Evolutionary conservation across 2,888 invertebrate species (phyloP), one percentile per base, ranked within the genome.

Genomic region (Arge pagana): DNA sequence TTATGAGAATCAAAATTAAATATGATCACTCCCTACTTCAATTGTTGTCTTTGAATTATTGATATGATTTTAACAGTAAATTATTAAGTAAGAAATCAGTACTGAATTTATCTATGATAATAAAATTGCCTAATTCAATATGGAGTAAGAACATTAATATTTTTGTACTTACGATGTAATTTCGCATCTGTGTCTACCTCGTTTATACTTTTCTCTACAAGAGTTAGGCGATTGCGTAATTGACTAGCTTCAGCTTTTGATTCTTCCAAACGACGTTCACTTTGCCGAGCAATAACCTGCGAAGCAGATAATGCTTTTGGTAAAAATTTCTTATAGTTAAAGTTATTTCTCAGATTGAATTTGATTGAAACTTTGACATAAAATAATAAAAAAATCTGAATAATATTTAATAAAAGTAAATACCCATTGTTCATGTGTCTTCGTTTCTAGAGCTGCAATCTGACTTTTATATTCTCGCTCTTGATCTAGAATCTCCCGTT

Each of bases 401-500:
- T n/a, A 6, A 15, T 19, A 26, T 43, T 8, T 30, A 36, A 50
- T 55, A 63, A 28, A 28, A 37, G 19, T 65, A 62, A 66, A 57
- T 64, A 83, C 84, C 94, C 91, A 92, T 59, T 89, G 87, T 67
- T 90, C 88, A 76, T 94, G 93, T 11, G 90, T 88, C 59, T 92
- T 89, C 65, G 88, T 86, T 77, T 94, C 93, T 52, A 90, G 81
- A 52, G 85, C 83, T 49, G 90, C 83, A 60, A 92, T 86, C 68
- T 92, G 91, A 65, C 78, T 79, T 67, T 83, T 84, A 58, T 82
- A 77, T 59, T 83, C 81, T 55, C 84, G 87, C 73, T 93, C 89
- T 74, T 92, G 92, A 52, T 92, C 91, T n/a, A 90, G 83, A 55
- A 94, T 85, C 79, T 94, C 94, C 50, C 89, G 84, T 52, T 90